Base-by-base conservation (phyloP, 2,888 invertebrate species). In the Nezara viridula region DNA sequence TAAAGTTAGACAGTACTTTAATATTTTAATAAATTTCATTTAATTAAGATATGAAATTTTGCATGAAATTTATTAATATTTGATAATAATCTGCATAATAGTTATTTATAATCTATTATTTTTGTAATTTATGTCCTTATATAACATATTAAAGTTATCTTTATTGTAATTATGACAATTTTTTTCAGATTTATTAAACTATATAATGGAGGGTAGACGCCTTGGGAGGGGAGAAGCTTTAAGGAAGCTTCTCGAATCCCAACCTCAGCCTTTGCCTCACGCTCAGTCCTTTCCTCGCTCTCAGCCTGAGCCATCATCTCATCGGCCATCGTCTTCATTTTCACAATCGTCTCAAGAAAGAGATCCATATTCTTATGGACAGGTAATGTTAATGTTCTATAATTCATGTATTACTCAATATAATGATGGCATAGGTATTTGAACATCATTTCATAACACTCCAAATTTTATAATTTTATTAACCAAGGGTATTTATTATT, bases 191-290 rank as follows among this genome's bases (percentile, higher is more conserved):
- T 73, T 37, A 19, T 73, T 7, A 9, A 5, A 4, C 10, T 55
- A 10, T 19, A 47, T 44, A 73, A 88, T 88, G 88, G 88, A 88
- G 16, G 85, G 85, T 32, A 60, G 60, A 88, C 52, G 88, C 6
- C 40, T 86, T 37, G 89, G 89, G n/a, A 52, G 89, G 47, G 89
- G 89, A 27, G 89, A 89, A 49, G 60, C 85, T 24, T 50, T 89
- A 49, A 81, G 89, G 27, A 77, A 81, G 49, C 44, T 88, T 9
- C 66, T 88, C n/a, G 66, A 88, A 16, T 40, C 88, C 19, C 88
- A 88, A 44, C 40, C 66, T 24, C 55, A 88, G 44, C 1, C 87
- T 16, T 16, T 47, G 19, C 49, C 66, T 47, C 66, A 73, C 14
- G 37, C 66, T 73, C 66, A 73, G 14, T 73, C 66, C 12, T 52